Base-by-base conservation (phyloP, 2,888 invertebrate genomes). In the Agonopterix alstromeriana region DNA sequence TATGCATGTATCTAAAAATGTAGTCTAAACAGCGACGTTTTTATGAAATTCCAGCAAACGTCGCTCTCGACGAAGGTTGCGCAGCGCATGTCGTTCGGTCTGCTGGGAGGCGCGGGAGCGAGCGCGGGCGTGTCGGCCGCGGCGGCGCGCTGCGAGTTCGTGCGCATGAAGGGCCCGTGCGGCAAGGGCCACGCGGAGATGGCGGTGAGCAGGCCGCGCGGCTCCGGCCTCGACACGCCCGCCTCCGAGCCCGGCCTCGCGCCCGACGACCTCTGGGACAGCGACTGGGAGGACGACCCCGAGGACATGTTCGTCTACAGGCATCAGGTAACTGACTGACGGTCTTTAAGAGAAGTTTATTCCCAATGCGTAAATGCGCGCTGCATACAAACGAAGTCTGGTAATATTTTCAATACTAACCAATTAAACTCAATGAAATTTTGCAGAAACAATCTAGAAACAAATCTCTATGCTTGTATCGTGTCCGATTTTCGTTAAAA, bases 11-110 rank as follows among this genome's bases (percentile, higher is more conserved):
- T 14, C 2, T 14, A 14, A 14, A 14, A 14, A 14, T 14, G 14
- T 14, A 14, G 14, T 14, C 17, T 17, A 17, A 17, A 17, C 3
- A 17, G 17, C 17, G 17, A 10, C 36, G 43, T 17, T 17, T 27
- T 12, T n/a, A n/a, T 38, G 8, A 0, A n/a, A 38, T 48, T 82
- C 51, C 80, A 93, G 91, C 93, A 98, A 97, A 95, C 97, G 8
- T 98, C 97, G 67, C 83, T 98, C 55, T 96, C 97, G 60, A 95
- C 95, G 53, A 97, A 97, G 90, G 95, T 98, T 91, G 97, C 97
- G 40, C 97, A 98, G 88, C 92, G 97, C 64, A 97, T 98, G 97
- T 97, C 97, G 46, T 95, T 98, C 78, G 98, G 98, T 0, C 91
- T 97, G 55, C 95, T 96, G 73, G 95, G 95, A 56, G 90, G 91